A percentile compares a stretch with the other conserved stretches of the same genome.
Conservation (phyloP, 2,113 vertebrate species). For the Saccopteryx bilineata region DNA sequence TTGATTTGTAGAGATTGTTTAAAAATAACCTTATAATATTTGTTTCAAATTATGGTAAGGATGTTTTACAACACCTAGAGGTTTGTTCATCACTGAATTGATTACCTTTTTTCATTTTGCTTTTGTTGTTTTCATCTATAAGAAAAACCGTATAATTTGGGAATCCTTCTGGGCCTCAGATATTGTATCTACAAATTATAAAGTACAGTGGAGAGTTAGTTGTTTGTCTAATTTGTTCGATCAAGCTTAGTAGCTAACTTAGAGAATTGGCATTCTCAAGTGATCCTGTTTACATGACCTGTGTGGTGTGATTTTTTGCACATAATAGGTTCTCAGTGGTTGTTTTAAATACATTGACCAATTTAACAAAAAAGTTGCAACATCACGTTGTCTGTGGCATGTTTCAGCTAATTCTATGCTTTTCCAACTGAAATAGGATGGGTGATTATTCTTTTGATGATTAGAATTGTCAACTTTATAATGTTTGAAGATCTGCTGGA, state of each 20-base stretch:
- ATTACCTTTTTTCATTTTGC: slow-evolving; percentile 5
- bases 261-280: background rate
- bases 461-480: slow-evolving; percentile 7
- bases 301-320: background rate
- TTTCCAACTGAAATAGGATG: background rate
- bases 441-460: background rate
- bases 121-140: background rate
- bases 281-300: background rate
- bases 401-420: slow-evolving; percentile 40
- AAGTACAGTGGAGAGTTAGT: background rate
- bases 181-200: background rate
- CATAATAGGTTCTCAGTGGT: background rate
- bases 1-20: background rate
- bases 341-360: background rate
- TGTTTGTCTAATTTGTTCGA: slow-evolving; percentile 6
- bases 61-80: slow-evolving; percentile 3
- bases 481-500: background rate
- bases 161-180: background rate
- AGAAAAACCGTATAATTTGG: background rate
- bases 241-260: slow-evolving; percentile 26
- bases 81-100: background rate
- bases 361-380: slow-evolving; percentile 13
- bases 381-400: background rate
- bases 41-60: slow-evolving; percentile 28
- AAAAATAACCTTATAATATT: slow-evolving; percentile 18